Evolutionary conservation across 2,888 invertebrate species (phyloP).

Genomic region (Eretmocerus hayati): DNA sequence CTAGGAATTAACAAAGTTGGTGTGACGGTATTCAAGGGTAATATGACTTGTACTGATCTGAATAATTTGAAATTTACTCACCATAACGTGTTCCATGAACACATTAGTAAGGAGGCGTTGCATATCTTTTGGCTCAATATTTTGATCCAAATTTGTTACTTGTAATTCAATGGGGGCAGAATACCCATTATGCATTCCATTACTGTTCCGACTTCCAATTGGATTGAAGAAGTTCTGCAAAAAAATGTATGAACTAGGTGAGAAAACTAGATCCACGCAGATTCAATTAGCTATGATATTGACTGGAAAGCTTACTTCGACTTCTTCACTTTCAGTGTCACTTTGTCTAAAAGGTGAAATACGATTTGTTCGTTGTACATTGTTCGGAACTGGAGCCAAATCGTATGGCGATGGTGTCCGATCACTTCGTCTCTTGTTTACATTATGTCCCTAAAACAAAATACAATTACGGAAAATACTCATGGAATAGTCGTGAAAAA

Average conservation of each 20-base stretch:
- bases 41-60: too few relatives aligned
- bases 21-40: not conserved
- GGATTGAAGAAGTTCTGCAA: constrained; percentile 44
- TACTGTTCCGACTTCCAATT: constrained; percentile 35
- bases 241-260: not conserved
- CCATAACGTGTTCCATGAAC: constrained; percentile 61
- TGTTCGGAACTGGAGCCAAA: constrained; percentile 27
- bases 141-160: constrained; percentile 66
- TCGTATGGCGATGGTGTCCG: constrained; percentile 44
- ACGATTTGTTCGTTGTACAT: constrained; percentile 31
- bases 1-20: constrained; percentile 35
- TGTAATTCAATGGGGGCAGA: constrained; percentile 53
- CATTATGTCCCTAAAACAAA: constrained; percentile 27
- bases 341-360: constrained; percentile 31
- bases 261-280: not conserved
- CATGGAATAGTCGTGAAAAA: not conserved
- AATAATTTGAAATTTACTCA: constrained; percentile 34
- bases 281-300: not conserved
- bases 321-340: constrained; percentile 41
- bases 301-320: constrained; percentile 33
- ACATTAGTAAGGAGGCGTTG: constrained; percentile 56
- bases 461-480: not conserved
- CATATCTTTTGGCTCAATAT: constrained; percentile 60
- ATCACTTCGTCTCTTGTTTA: constrained; percentile 29
- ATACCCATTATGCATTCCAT: constrained; percentile 28